phyloP scores from a whole-genome alignment of 1,140 invertebrate species.

The Heterodera carotae region DNA sequence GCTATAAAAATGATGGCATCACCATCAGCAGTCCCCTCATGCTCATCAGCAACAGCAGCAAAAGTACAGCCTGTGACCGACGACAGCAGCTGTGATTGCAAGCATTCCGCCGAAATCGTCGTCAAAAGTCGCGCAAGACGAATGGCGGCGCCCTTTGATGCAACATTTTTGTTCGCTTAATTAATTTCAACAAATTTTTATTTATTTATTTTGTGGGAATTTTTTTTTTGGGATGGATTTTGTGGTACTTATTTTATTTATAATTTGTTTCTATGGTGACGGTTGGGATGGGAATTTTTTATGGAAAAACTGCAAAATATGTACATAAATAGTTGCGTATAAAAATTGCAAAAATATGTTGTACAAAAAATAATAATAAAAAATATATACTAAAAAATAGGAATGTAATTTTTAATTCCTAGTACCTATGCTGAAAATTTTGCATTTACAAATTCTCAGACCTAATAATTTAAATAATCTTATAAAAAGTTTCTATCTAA shows the following conservation, averaged over 20 bases:
- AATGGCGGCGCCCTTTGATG: background rate
- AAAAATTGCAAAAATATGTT: no score
- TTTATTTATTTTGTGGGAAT: background rate
- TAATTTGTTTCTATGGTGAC: background rate
- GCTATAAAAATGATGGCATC: background rate
- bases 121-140: background rate
- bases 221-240: background rate
- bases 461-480: no score
- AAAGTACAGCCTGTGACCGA: background rate
- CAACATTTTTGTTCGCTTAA: background rate
- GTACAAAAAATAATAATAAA: no score
- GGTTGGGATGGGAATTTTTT: no score
- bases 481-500: no score
- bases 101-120: background rate
- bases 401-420: no score
- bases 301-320: no score
- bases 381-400: no score
- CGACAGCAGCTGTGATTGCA: background rate
- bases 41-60: no score
- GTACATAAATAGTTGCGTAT: no score
- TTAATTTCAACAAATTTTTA: background rate
- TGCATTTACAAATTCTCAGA: no score
- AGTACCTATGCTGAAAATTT: no score
- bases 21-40: background rate
- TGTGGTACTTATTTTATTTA: background rate